Base-by-base conservation (phyloP, 2,797 vertebrate genomes). In the Ctenosaura bakeri region DNA sequence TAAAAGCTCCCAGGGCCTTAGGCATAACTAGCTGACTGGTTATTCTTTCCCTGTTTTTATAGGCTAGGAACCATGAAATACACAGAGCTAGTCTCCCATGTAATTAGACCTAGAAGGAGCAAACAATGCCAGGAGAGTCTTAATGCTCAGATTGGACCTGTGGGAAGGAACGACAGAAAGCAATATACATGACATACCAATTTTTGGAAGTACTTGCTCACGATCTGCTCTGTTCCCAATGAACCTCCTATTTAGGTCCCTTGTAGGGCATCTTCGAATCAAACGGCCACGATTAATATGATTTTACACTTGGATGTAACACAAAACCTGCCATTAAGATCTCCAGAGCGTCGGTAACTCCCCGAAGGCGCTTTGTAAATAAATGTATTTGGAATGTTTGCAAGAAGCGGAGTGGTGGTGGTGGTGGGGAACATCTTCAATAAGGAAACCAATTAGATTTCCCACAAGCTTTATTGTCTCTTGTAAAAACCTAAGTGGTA, bases 401-500 rank as follows among this genome's bases (percentile, higher is more conserved):
- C 35, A 32, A 29, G 35, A 64, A 62, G 20, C 18, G 16, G 18
- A 13, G 24, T 20, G 59, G 5, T 18, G 38, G 5, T 18, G 38
- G 56, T 4, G 3, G 64, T 3, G 29, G 32, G 29, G 66, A 69
- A 32, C 10, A 32, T 10, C 24, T 94, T 83, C 84, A 78, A 62
- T 54, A 73, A 78, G 81, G 86, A 90, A 93, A 91, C 38, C 59
- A 91, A 69, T 90, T 93, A 9, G 0, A 78, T 95, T 94, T 89
- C 92, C 91, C 88, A 78, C 90, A 90, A 89, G 69, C 76, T 50
- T 91, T 91, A 91, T 94, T 93, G 92, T 91, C 78, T 83, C 92
- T 93, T 88, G 79, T 85, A 91, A 91, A 94, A 95, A 92, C 29
- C 6, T 0, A 93, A 93, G 84, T 71, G 83, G 54, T 92, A 56